Conservation (phyloP, 2,113 vertebrate genomes). For the Nothoprocta perdicaria region DNA sequence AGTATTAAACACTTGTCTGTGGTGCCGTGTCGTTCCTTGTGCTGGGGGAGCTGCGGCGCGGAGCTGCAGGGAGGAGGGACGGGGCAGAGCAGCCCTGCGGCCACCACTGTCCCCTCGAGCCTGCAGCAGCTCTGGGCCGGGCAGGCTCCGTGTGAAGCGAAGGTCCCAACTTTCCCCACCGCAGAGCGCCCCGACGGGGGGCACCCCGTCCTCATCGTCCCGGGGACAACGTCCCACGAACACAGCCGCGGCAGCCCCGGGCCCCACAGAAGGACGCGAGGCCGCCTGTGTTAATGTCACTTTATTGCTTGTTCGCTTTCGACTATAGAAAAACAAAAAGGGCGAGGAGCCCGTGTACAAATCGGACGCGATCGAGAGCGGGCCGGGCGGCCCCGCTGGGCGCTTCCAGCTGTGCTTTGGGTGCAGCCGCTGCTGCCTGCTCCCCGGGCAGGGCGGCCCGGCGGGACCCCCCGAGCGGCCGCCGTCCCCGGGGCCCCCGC, state of each 20-base stretch:
- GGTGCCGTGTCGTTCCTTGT: background rate
- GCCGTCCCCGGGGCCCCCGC: background rate
- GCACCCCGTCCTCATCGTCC: background rate
- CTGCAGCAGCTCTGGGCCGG: fast-evolving
- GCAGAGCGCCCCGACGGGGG: too few relatives aligned
- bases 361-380: conserved; percentile 49
- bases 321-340: conserved; percentile 45
- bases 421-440: background rate
- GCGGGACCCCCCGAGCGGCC: background rate
- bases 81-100: background rate
- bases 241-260: too few relatives aligned
- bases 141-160: fast-evolving
- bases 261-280: background rate
- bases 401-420: conserved; percentile 59
- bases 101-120: background rate
- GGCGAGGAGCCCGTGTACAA: conserved; percentile 64
- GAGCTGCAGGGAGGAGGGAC: background rate
- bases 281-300: conserved; percentile 50
- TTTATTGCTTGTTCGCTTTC: conserved; percentile 56
- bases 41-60: background rate
- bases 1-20: conserved; percentile 68
- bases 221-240: background rate
- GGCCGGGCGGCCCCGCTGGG: conserved; percentile 7
- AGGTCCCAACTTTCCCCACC: background rate
- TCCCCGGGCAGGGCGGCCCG: background rate